Conservation (phyloP, 1,140 invertebrate species). For the Druon quercuslanigerum region DNA sequence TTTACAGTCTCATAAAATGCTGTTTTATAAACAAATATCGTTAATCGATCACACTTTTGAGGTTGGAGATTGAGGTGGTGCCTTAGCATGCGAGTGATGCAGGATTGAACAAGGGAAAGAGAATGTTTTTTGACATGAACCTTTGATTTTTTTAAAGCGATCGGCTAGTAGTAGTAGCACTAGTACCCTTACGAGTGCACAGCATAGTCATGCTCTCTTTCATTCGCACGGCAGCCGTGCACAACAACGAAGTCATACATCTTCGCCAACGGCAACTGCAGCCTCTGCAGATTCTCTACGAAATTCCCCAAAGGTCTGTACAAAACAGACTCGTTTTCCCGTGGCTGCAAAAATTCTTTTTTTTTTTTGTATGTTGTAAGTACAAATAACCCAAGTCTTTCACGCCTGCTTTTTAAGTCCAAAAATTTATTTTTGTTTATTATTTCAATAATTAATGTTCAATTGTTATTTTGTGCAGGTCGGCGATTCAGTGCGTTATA, state of each 20-base stretch:
- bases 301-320: slow-evolving; percentile 68
- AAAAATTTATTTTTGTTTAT: neutral
- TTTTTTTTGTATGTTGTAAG: neutral
- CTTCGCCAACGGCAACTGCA: slow-evolving; percentile 66
- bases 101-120: neutral
- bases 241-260: slow-evolving; percentile 67
- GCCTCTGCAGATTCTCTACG: slow-evolving; percentile 67
- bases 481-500: slow-evolving; percentile 62
- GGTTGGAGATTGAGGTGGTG: no score
- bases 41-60: no score
- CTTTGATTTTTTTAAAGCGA: slow-evolving; percentile 57
- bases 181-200: slow-evolving; percentile 70
- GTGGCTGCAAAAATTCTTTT: neutral
- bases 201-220: slow-evolving; percentile 70
- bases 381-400: neutral
- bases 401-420: neutral
- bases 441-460: neutral
- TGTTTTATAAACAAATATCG: no score
- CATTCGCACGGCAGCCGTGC: slow-evolving; percentile 67
- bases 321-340: slow-evolving; percentile 19
- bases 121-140: slow-evolving; percentile 16
- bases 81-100: neutral
- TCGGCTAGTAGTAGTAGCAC: slow-evolving; percentile 71
- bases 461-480: slow-evolving; percentile 50
- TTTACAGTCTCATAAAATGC: no score